phyloP scores from a whole-genome alignment of 2,113 vertebrate genomes.

The Charina bottae region DNA sequence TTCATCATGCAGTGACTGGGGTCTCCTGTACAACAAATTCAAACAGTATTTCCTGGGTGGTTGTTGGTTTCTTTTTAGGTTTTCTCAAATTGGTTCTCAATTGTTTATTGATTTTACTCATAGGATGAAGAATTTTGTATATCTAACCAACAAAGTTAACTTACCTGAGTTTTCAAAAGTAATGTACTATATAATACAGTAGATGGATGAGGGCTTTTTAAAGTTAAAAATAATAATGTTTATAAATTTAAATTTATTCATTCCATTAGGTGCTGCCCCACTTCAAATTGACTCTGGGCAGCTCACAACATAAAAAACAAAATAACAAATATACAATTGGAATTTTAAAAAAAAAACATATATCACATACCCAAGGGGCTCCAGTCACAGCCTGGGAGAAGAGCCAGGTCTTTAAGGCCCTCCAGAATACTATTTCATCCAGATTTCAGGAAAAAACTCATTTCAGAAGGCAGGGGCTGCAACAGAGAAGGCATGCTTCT shows the following conservation, averaged over 20 bases:
- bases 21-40: not conserved
- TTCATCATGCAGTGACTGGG: not conserved
- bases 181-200: not conserved
- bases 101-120: not conserved
- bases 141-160: not conserved
- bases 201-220: not conserved
- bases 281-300: not conserved
- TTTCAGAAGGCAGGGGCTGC: too few species aligned
- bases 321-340: too few species aligned
- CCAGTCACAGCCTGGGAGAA: not conserved
- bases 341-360: not conserved
- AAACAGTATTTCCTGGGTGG: not conserved
- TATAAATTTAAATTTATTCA: not conserved
- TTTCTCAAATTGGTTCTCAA: not conserved
- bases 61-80: not conserved
- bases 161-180: not conserved
- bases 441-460: not conserved
- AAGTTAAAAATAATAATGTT: not conserved
- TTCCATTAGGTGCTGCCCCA: not conserved
- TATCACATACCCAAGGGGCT: not conserved
- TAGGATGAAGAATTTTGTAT: not conserved
- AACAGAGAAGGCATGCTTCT: too few species aligned
- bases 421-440: not conserved
- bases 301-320: not conserved
- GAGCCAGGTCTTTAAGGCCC: not conserved